Conservation (phyloP, 2,797 vertebrate genomes). For the Acestrorhynchus altus region DNA sequence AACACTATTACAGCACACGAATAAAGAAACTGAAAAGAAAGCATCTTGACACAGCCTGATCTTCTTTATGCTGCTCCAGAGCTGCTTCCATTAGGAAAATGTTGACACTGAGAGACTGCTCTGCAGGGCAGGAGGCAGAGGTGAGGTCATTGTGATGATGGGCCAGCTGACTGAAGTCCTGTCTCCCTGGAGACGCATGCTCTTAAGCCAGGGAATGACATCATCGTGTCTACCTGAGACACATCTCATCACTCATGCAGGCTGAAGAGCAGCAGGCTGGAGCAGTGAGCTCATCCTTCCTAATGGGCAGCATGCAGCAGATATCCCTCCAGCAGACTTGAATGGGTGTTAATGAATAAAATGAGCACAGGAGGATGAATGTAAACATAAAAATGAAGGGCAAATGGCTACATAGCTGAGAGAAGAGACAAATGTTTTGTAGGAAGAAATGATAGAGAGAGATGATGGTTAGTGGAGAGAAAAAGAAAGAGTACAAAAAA, state of each 20-base stretch:
- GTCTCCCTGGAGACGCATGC: constrained; percentile 51
- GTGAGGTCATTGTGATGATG: constrained; percentile 59
- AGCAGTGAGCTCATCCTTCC: constrained; percentile 50
- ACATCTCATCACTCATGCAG: constrained; percentile 44
- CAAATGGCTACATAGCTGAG: constrained; percentile 1
- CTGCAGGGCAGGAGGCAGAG: constrained; percentile 49
- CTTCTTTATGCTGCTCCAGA: constrained; percentile 22
- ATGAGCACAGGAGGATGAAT: background rate
- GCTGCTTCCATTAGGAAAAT: constrained; percentile 26
- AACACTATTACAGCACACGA: background rate
- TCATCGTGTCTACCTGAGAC: constrained; percentile 56
- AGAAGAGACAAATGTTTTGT: constrained; percentile 25
- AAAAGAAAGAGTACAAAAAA: constrained; percentile 20
- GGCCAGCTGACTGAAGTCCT: constrained; percentile 48
- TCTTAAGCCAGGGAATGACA: constrained; percentile 51
- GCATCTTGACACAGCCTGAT: background rate
- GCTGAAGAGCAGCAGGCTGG: constrained; percentile 38
- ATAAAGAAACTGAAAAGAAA: constrained; percentile 24
- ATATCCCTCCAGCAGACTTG: constrained; percentile 22
- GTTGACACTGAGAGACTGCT: constrained; percentile 21
- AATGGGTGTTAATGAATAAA: constrained; percentile 31
- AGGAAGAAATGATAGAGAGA: background rate
- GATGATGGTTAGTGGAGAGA: background rate
- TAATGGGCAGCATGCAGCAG: constrained; percentile 21
- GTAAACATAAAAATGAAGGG: background rate